Base-by-base conservation (phyloP, 2,888 invertebrate genomes). In the Mythimna impura region DNA sequence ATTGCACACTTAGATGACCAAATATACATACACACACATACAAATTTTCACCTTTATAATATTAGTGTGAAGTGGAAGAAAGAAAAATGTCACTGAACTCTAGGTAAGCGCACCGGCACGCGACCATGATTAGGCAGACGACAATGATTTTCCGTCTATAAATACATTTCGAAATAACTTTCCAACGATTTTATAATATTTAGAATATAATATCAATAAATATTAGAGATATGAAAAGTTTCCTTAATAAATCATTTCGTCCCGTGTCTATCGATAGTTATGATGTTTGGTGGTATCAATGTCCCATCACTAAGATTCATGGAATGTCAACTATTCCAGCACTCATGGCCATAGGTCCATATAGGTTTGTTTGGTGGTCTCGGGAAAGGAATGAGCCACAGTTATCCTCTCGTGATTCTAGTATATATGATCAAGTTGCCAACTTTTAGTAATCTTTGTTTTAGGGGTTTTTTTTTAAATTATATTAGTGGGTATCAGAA, bases 311-410 rank as follows among this genome's bases (percentile, higher is more conserved):
- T 76, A 68, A 68, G 2, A 61, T 68, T 76, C 12, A 47, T 22
- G 60, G 68, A 68, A 74, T 74, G 54, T 61, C 76, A 76, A 69
- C 30, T 76, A 74, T 74, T 55, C 8, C 36, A 61, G 60, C 12
- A 30, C 12, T 54, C 9, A 47, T 52, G 36, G 25, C 43, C 43
- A 30, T 52, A 66, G 25, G 20, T 22, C 12, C 25, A 36, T 67
- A 74, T 66, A 60, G 36, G 54, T 36, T 68, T 36, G 73, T 60
- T n/a, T 30, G 30, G 14, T 68, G 47, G 54, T 61, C 22, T 12
- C 22, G 54, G 30, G 47, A 68, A 30, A 54, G 25, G 20, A 68
- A 50, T 22, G 6, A 47, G 4, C 9, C 50, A n/a, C 9, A 52
- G 50, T 52, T 55, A 47, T 55, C 2, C 54, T 62, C 25, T 17